A percentile compares a stretch with the other conserved stretches of the same genome.
phyloP scores from a whole-genome alignment of 2,797 vertebrate species.

The Sebastes steindachneri region DNA sequence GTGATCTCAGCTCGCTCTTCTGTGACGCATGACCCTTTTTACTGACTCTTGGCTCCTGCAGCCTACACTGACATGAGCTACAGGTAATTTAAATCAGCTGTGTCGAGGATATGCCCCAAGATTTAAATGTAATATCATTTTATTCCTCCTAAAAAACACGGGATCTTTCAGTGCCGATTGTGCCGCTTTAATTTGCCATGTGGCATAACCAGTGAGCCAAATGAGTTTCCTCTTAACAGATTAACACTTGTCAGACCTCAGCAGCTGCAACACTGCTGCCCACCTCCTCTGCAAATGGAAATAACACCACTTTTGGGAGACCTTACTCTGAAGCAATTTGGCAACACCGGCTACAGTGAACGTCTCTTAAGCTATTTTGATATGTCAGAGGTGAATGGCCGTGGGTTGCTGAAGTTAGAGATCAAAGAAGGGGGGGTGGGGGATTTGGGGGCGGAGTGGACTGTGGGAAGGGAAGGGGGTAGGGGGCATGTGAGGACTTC shows the following conservation, averaged over 20 bases:
- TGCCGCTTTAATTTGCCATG: slow-evolving; percentile 64
- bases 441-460: slow-evolving; percentile 13
- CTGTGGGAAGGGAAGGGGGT: slow-evolving; percentile 49
- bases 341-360: slow-evolving; percentile 55
- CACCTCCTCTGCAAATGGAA: slow-evolving; percentile 58
- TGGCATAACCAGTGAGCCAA: slow-evolving; percentile 68
- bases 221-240: slow-evolving; percentile 73
- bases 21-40: slow-evolving; percentile 65
- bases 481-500: slow-evolving; percentile 69
- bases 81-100: slow-evolving; percentile 49
- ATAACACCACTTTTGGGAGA: slow-evolving; percentile 60
- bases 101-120: slow-evolving; percentile 8
- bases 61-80: not conserved
- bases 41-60: slow-evolving; percentile 23
- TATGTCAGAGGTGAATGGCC: slow-evolving; percentile 83
- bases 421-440: slow-evolving; percentile 54
- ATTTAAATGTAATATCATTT: slow-evolving; percentile 2
- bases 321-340: slow-evolving; percentile 51
- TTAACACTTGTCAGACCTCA: slow-evolving; percentile 74
- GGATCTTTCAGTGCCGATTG: not conserved
- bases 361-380: slow-evolving; percentile 68
- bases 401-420: slow-evolving; percentile 65
- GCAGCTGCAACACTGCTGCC: slow-evolving; percentile 68
- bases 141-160: slow-evolving; percentile 15
- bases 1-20: slow-evolving; percentile 61